Percentiles rank a stretch among this genome's conserved stretches.
phyloP scores from a whole-genome alignment of 1,140 invertebrate species.

The Brachionus plicatilis region DNA sequence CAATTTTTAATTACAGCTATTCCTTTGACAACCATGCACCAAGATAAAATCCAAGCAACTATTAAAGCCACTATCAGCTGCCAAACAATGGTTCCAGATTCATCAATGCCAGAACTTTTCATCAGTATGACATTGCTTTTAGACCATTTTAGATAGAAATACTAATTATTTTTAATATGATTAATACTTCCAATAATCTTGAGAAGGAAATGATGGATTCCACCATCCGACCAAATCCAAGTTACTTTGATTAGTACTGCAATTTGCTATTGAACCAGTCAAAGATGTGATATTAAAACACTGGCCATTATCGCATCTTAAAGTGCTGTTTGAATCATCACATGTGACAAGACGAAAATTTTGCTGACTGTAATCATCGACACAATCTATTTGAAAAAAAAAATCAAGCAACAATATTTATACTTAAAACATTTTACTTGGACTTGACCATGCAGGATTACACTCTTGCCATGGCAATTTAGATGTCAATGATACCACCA shows the following conservation, averaged over 20 bases:
- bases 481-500: slow-evolving; percentile 65
- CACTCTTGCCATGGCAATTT: slow-evolving; percentile 79
- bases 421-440: not conserved
- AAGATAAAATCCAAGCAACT: slow-evolving; percentile 40
- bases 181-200: slow-evolving; percentile 34
- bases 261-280: not conserved
- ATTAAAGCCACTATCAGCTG: slow-evolving; percentile 35
- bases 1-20: slow-evolving; percentile 42
- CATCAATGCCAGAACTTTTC: slow-evolving; percentile 40
- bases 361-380: not conserved
- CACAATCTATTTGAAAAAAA: slow-evolving; percentile 9
- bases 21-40: slow-evolving; percentile 44
- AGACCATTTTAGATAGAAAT: not conserved
- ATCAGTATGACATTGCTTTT: slow-evolving; percentile 24
- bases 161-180: slow-evolving; percentile 62
- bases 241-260: not conserved
- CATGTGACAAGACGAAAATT: not conserved
- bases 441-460: slow-evolving; percentile 65
- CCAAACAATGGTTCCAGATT: slow-evolving; percentile 41
- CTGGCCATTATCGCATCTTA: slow-evolving; percentile 17
- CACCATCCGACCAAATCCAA: not conserved
- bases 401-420: not conserved
- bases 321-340: not conserved
- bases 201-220: slow-evolving; percentile 9
- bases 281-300: not conserved